Evolutionary conservation across 1,140 invertebrate genomes (phyloP).

Genomic region (Drosophila yakuba): DNA sequence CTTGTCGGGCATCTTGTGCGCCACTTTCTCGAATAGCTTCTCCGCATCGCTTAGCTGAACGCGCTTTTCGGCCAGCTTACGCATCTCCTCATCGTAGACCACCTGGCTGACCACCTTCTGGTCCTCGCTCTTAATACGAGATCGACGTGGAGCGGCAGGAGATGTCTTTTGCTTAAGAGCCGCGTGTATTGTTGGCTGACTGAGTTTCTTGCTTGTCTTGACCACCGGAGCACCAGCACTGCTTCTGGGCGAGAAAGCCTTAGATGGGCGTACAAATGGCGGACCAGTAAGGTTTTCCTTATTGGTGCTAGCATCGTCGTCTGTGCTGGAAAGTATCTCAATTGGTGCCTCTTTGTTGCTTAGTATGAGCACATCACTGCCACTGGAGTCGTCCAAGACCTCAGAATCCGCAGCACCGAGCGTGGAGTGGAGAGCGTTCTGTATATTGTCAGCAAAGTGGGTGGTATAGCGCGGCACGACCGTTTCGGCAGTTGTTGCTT

Average conservation of each 20-base stretch:
- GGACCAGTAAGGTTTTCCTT: conserved; percentile 30
- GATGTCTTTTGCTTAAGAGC: conserved; percentile 15
- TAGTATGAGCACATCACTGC: conserved; percentile 69
- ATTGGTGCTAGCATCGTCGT: conserved; percentile 38
- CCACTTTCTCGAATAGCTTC: conserved; percentile 63
- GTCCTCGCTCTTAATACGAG: conserved; percentile 11
- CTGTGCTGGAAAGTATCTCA: conserved; percentile 70
- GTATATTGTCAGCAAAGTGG: conserved; percentile 61
- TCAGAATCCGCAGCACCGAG: conserved; percentile 1
- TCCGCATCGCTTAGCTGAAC: conserved; percentile 42
- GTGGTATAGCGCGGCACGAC: conserved; percentile 61
- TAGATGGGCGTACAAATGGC: not conserved
- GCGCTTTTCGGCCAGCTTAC: conserved; percentile 52
- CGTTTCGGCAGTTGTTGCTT: not conserved
- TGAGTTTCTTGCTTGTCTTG: conserved; percentile 40
- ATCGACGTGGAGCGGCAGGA: not conserved
- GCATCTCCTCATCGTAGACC: conserved; percentile 53
- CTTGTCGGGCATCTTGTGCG: conserved; percentile 63
- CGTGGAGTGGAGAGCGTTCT: conserved; percentile 67
- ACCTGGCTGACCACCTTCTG: conserved; percentile 39
- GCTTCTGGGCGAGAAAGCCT: conserved; percentile 28
- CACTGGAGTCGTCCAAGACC: conserved; percentile 35
- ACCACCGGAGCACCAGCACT: conserved; percentile 24
- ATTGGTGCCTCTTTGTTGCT: conserved; percentile 66
- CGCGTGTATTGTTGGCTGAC: conserved; percentile 69